Base-by-base conservation (phyloP, 2,888 invertebrate species). In the Scaptomyza reducta region DNA sequence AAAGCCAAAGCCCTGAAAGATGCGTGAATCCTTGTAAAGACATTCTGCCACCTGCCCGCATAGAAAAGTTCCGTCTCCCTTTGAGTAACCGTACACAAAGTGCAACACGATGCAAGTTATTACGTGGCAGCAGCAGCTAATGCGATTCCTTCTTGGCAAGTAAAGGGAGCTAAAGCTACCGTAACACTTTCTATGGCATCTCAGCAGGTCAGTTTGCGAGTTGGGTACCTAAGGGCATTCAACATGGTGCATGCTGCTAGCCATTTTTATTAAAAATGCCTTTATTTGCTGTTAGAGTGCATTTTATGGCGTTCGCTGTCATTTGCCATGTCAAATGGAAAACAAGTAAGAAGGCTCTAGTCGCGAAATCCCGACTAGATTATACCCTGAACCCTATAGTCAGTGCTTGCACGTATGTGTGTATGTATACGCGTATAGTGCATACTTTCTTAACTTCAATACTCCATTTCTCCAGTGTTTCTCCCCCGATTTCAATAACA, bases 11-110 rank as follows among this genome's bases (percentile, higher is more conserved):
- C 53, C 50, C 50, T 47, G 42, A 73, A 63, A 77, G 53, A 56
- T 62, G 70, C 62, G 33, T 16, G 70, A 76, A 81, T 84, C 83
- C 87, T 72, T 74, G 60, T 11, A 77, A 84, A 63, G 67, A 50
- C 72, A 67, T 65, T 51, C 67, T 46, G 66, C 14, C 5, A 16
- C 40, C 40, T 40, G 9, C 47, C 44, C 62, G 54, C 25, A 29
- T 33, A 41, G 40, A 11, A 33, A 6, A 13, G 40, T 27, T 33
- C 11, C 13, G 16, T 1, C 16, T 27, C 27, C 9, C 51, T 33
- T 41, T 54, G 33, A 22, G 33, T 57, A 27, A 3, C 11, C 7
- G 29, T 29, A 40, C 29, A 46, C 29, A 51, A 42, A 63, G 61
- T 72, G 61, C 69, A 84, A 66, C 74, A 63, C 68, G 63, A 50